Evolutionary conservation across 1,140 invertebrate genomes (phyloP), one percentile per base, ranked within the genome.

Genomic region (Saccostrea glomerata): DNA sequence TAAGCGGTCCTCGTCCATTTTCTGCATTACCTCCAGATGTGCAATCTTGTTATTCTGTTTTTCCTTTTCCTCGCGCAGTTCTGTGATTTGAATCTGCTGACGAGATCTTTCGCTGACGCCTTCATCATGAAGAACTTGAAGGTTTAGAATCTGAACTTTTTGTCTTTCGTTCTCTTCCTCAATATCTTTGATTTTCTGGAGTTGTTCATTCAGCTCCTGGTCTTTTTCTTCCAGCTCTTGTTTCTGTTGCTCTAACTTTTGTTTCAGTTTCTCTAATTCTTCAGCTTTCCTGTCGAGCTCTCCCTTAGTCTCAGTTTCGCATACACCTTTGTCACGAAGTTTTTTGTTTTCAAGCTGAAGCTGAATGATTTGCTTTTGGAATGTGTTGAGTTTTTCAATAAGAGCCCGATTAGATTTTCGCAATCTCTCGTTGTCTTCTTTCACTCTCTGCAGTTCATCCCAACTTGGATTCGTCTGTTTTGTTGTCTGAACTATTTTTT

Each of bases 311-410:
- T 88, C 63, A 30, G 85, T 87, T 11, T 82, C 82, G 15, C 73
- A 36, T 56, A 83, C 54, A 3, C 87, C 89, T 25, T 36, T 86
- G 40, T 87, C 89, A 23, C 89, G 70, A 20, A 90, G 56, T 82
- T 86, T 90, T 73, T 90, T 90, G 56, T 90, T 90, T 54, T 90
- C 89, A n/a, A 90, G 55, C 58, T 90, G 89, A 30, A 90, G 66
- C 9, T 90, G 87, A 47, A 90, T 90, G 4, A 90, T 90, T 36
- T 90, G 84, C 84, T 90, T 84, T 60, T 90, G 89, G 58, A 90
- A 90, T 40, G 84, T 84, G 83, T 90, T 90, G 1, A 90, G 66
- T 77, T 90, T 87, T 70, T 90, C 89, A n/a, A 90, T 86, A 4
- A 90, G 70, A 58, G 56, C 82, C 30, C 89, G 30, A 30, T 90